Evolutionary conservation across 1,140 invertebrate species (phyloP), one percentile per base, ranked within the genome.

Genomic region (Bacillus rossius): DNA sequence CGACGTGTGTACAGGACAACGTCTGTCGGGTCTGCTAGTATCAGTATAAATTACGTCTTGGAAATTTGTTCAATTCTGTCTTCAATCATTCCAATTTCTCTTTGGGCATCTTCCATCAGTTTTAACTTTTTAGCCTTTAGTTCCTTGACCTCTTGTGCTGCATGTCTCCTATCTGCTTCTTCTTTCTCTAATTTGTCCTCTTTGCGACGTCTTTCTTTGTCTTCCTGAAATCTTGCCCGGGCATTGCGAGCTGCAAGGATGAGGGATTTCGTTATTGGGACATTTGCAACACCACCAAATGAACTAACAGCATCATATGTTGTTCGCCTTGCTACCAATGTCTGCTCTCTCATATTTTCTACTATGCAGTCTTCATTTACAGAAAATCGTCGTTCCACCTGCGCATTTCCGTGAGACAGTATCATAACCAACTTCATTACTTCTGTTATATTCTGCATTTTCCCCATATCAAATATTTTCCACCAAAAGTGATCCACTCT

Each of bases 321-420:
- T 53, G 55, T 43, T 38, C 62, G 42, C 19, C 60, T 53, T 10
- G 59, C 64, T n/a, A n/a, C n/a, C n/a, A n/a, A n/a, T n/a, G 63
- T 64, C 19, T 59, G 8, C 41, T 62, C 59, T 22, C 22, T 37
- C 34, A 62, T 55, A 58, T 66, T 64, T 51, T 62, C 53, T 8
- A 61, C 47, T 37, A 66, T 57, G 29, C 60, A 62, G 13, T 64
- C 64, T 50, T 62, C 60, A 17, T 66, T 64, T 2, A 64, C 51
- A 3, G 63, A 66, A 48, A 66, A 63, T 22, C 61, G 61, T 57
- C 63, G 54, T 55, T 66, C 65, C 7, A 63, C 41, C 8, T 47
- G 49, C 19, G 62, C 59, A 53, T 64, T 64, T 7, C 63, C 59
- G 52, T 64, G 63, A 5, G 55, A 48, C 29, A 60, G 40, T 13